Conservation (phyloP, 2,113 vertebrate species). For the Pandion haliaetus region DNA sequence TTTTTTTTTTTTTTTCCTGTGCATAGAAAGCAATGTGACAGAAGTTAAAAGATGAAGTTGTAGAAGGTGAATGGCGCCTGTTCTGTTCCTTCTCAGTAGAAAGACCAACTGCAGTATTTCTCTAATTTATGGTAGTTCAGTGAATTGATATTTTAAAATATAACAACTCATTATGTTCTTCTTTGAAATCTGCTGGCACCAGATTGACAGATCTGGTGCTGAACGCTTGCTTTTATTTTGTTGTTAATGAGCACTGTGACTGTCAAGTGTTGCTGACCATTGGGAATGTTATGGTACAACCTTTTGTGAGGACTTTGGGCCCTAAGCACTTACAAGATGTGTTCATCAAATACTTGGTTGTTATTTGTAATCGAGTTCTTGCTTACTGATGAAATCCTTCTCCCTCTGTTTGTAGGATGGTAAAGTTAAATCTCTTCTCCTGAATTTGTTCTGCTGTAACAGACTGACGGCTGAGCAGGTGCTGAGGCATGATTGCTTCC, state of each 20-base stretch:
- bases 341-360: not conserved
- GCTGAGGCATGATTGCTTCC: conserved; percentile 67
- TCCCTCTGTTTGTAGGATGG: conserved; percentile 62
- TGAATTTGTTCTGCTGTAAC: conserved; percentile 61
- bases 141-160: not conserved
- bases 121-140: not conserved
- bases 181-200: not conserved
- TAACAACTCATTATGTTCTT: fast-evolving
- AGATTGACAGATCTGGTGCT: not conserved
- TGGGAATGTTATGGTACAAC: not conserved
- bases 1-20: not conserved
- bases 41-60: not conserved
- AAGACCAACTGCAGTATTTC: not conserved
- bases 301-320: not conserved
- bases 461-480: conserved; percentile 72
- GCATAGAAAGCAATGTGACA: not conserved
- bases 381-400: not conserved
- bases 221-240: not conserved
- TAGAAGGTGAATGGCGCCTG: not conserved
- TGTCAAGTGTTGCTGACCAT: not conserved
- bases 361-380: not conserved
- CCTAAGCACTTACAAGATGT: not conserved
- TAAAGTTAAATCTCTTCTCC: conserved; percentile 70
- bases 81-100: not conserved
- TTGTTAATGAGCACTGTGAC: not conserved